Base-by-base conservation (phyloP, 1,140 invertebrate genomes). In the Sitophilus oryzae region DNA sequence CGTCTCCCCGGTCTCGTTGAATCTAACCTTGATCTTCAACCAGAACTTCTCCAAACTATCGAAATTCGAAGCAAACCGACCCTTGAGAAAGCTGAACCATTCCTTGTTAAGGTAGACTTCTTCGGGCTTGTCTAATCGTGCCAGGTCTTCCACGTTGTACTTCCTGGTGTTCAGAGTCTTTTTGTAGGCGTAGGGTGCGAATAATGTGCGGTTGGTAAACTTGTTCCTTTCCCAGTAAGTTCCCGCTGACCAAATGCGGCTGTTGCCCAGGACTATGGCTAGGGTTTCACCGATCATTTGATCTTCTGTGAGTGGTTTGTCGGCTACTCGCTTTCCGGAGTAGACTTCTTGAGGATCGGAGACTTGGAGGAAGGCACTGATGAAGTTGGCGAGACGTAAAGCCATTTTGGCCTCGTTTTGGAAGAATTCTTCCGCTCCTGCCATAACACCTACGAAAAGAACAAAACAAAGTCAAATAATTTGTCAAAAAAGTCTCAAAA, bases 331-430 rank as follows among this genome's bases (percentile, higher is more conserved):
- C 64, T 88, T 93, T 14, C 93, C 95, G 18, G 88, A 89, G 76
- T 95, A 98, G 21, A 95, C 87, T 76, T 98, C 94, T 66, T 88
- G 84, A 0, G 92, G 89, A 76, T 98, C 91, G 9, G 92, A 89
- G 41, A 94, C 81, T 79, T 97, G 94, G 54, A 96, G 73, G 71
- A 96, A 97, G 14, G 88, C 87, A 68, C 91, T 93, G 43, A 96
- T 86, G 68, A 98, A 98, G 71, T 98, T 96, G 0, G 95, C 89
- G 45, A 98, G 75, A 47, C 95, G 79, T 6, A 96, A 77, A 1
- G 94, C 96, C 84, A 95, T 96, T 72, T 93, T 88, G 3, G 94
- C 95, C 77, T 96, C 90, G 67, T 94, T 93, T 66, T 91, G 86
- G 69, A 94, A 94, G 71, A 93, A 93, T 52, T 87, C 83, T 59